These are phyloP conservation scores for Siniperca undulata DNA, from an alignment of 2,797 vertebrate genomes.

Conservation along the genomic window DNA sequence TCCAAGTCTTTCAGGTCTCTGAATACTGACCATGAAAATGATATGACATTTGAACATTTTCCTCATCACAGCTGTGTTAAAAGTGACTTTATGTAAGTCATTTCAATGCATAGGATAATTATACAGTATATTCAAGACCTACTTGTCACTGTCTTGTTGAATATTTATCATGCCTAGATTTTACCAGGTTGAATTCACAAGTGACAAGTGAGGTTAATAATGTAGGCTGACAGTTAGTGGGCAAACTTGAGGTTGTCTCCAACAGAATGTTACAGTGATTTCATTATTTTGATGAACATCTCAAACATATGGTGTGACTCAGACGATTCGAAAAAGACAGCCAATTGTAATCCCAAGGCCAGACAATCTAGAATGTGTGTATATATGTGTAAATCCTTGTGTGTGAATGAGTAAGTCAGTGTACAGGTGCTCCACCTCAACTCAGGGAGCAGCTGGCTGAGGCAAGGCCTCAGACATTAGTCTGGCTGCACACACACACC, in stretches of 20 bases:
- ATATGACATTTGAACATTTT: neutral
- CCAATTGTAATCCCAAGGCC: constrained; percentile 62
- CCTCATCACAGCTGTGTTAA: neutral
- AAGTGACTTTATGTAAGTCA: neutral
- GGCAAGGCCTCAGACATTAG: constrained; percentile 46
- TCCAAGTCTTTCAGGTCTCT: neutral
- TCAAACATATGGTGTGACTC: constrained; percentile 26
- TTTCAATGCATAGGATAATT: neutral
- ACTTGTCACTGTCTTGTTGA: neutral
- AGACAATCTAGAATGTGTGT: constrained; percentile 59
- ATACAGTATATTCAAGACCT: neutral
- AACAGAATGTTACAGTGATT: constrained; percentile 9
- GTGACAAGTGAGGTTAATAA: neutral
- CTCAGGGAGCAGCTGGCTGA: constrained; percentile 50
- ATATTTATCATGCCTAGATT: neutral
- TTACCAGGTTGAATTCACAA: neutral
- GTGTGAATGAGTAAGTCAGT: constrained; percentile 62
- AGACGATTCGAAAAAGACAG: constrained; percentile 46
- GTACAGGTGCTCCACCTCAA: constrained; percentile 66
- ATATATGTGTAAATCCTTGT: constrained; percentile 23
- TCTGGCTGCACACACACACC: constrained; percentile 49
- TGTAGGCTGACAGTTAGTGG: neutral
- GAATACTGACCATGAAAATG: neutral
- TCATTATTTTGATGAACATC: constrained; percentile 24
- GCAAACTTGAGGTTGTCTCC: neutral